Evolutionary conservation across 1,140 invertebrate genomes (phyloP).

Genomic region (Pomacea maculata): DNA sequence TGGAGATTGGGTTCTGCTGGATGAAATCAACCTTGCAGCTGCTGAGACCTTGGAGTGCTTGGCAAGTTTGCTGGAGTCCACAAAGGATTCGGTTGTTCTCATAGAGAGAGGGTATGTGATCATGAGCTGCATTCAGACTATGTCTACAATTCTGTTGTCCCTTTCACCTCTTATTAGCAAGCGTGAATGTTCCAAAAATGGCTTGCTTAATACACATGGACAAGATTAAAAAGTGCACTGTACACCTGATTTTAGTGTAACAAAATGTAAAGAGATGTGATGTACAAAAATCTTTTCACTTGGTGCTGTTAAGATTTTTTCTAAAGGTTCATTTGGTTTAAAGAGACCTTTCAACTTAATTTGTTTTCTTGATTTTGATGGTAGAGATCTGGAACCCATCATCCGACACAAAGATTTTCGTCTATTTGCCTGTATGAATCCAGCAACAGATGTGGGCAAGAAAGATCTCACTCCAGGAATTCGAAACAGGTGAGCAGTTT

Average conservation of each 20-base stretch:
- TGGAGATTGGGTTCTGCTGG: constrained; percentile 93
- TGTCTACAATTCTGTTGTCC: too few relatives aligned
- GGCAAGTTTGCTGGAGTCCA: constrained; percentile 87
- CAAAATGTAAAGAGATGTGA: too few relatives aligned
- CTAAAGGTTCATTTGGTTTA: too few relatives aligned
- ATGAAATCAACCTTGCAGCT: constrained; percentile 97
- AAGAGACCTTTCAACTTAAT: too few relatives aligned
- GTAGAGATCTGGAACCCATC: constrained; percentile 72
- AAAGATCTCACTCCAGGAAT: constrained; percentile 92
- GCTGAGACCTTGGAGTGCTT: constrained; percentile 96
- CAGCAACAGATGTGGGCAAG: constrained; percentile 99
- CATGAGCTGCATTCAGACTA: too few relatives aligned
- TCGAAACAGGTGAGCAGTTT: constrained; percentile 76
- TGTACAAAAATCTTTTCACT: too few relatives aligned
- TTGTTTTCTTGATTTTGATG: constrained; percentile 28
- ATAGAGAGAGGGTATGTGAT: constrained; percentile 83
- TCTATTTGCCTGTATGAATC: constrained; percentile 99
- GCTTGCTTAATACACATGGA: too few relatives aligned
- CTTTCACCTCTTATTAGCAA: too few relatives aligned
- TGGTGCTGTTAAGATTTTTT: too few relatives aligned
- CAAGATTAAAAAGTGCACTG: too few relatives aligned
- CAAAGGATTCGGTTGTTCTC: constrained; percentile 79
- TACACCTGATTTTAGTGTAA: too few relatives aligned
- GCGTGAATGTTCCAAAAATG: too few relatives aligned
- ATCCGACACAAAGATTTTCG: constrained; percentile 88